Base-by-base conservation (phyloP, 2,888 invertebrate species). In the Masnerella sp. region DNA sequence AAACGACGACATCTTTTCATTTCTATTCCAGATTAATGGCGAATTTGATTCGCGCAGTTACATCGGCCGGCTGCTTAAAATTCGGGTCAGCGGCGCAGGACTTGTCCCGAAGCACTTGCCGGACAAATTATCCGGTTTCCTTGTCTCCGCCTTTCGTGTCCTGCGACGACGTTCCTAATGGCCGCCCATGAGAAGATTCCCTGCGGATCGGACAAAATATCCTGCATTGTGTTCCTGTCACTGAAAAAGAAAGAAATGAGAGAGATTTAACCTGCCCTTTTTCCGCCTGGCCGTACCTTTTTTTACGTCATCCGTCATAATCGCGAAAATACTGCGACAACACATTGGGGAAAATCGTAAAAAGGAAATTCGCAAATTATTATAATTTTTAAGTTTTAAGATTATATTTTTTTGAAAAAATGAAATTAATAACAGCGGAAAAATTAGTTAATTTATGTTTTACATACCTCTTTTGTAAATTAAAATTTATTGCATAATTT, bases 71-170 rank as follows among this genome's bases (percentile, higher is more conserved):
- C 83, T 85, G 82, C 78, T 85, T 84, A 78, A 80, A 81, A 85
- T 85, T 85, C 85, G 84, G 82, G 81, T 85, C 85, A 84, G 83
- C 81, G 59, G 79, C 77, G 73, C 73, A 68, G 67, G 65, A 70
- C 77, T 76, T 77, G 78, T 59, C 79, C 61, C 38, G 45, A 58
- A 69, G 72, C 71, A 76, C 79, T 80, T 79, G 78, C 79, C 75
- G 80, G 81, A 82, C 84, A 84, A 85, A 84, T 85, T 83, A 85
- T 84, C 85, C 78, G 71, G 62, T 72, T 75, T 74, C 73, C 78
- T 77, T 70, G 65, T 47, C 76, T 72, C 75, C 68, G 65, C 51
- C 36, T 62, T 72, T 75, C 78, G 76, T 78, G 74, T 70, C 62
- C 77, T 78, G 75, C 74, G 68, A 43, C 56, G 51, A 72, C 65